These are phyloP conservation scores for Canis aureus DNA, from an alignment of 2,113 vertebrate genomes.

Conservation along the genomic window DNA sequence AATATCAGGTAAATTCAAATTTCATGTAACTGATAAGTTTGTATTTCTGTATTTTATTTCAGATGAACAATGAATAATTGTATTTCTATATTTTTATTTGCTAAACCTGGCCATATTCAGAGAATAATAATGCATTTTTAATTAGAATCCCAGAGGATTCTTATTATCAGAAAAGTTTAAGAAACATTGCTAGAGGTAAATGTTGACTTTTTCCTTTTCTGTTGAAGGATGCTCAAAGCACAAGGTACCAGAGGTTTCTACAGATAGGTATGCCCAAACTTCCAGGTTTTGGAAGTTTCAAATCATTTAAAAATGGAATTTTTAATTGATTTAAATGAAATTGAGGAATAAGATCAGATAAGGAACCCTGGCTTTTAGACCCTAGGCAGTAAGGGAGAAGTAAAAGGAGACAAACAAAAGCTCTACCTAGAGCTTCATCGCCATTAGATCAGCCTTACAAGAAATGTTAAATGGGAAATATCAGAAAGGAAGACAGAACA, in stretches of 20 bases:
- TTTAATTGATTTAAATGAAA: too few species aligned
- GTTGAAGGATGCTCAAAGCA: background rate
- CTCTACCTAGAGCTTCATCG: background rate
- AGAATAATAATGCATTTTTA: background rate
- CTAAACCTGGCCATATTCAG: background rate
- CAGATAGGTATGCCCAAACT: background rate
- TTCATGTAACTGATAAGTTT: background rate
- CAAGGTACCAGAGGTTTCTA: background rate
- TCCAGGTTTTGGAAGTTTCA: background rate
- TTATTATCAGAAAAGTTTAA: background rate
- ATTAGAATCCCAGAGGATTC: background rate
- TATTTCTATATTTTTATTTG: background rate
- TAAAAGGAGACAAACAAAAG: background rate
- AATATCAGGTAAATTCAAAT: background rate
- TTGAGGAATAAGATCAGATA: background rate
- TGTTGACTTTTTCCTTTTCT: background rate
- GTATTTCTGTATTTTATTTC: background rate
- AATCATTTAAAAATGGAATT: background rate
- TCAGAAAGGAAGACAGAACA: too few species aligned
- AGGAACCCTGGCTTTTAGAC: background rate
- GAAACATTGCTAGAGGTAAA: background rate
- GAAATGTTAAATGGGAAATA: background rate
- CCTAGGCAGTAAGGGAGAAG: background rate
- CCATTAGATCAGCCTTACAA: background rate
- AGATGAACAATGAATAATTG: background rate